Evolutionary conservation across 2,113 vertebrate species (phyloP).

Genomic region (Trematomus loennbergii): DNA sequence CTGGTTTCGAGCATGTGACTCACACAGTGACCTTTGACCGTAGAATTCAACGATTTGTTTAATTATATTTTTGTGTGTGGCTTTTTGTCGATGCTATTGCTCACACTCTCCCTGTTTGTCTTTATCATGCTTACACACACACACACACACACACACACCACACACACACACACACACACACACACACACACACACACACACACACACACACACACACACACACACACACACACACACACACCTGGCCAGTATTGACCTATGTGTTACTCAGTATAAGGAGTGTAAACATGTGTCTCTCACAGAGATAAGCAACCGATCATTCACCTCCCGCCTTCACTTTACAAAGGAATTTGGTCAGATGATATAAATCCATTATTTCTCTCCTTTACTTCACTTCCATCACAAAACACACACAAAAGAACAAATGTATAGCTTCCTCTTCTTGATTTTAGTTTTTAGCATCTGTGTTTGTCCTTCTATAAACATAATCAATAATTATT

Average conservation of each 20-base stretch:
- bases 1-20: constrained; percentile 73
- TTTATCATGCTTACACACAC: neutral
- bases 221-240: constrained; percentile 24
- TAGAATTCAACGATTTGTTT: neutral
- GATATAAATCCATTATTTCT: neutral
- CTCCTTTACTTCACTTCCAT: neutral
- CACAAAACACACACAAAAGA: neutral
- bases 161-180: neutral
- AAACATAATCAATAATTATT: neutral
- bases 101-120: neutral
- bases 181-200: constrained; percentile 26
- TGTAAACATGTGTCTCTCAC: constrained; percentile 57
- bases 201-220: neutral
- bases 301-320: constrained; percentile 53
- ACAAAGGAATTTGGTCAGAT: constrained; percentile 13
- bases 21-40: constrained; percentile 66
- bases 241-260: constrained; percentile 15
- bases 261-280: constrained; percentile 49
- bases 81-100: neutral
- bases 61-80: neutral
- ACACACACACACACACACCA: neutral
- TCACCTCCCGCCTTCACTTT: constrained; percentile 47
- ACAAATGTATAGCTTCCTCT: neutral
- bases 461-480: neutral
- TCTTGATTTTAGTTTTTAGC: neutral